A percentile compares a stretch with the other conserved stretches of the same genome.
These are phyloP conservation scores for Procambarus virginalis DNA, from an alignment of 1,140 invertebrate genomes.

Conservation along the genomic window DNA sequence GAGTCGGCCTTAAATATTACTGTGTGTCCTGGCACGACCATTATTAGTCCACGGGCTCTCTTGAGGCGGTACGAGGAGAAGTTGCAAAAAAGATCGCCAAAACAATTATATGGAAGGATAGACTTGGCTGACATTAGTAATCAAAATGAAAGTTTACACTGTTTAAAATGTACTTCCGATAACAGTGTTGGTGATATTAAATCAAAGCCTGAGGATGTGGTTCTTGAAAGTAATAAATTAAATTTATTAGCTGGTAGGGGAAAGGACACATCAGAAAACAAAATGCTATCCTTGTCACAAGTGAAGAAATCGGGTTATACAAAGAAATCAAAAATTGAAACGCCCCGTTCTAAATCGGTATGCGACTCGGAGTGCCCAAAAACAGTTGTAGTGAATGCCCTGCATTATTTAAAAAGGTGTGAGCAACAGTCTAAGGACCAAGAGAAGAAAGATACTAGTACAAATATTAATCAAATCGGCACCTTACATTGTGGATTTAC, in stretches of 20 bases:
- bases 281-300: neutral
- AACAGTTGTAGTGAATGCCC: constrained; percentile 26
- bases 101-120: neutral
- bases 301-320: neutral
- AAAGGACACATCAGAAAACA: neutral
- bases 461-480: neutral
- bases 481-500: neutral
- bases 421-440: constrained; percentile 7
- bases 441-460: neutral
- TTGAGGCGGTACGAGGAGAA: constrained; percentile 22
- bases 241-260: neutral
- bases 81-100: neutral
- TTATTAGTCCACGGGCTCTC: constrained; percentile 28
- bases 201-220: neutral
- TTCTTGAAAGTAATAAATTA: neutral
- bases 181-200: neutral
- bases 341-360: neutral
- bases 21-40: constrained; percentile 14
- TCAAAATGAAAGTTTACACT: neutral
- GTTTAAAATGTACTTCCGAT: neutral
- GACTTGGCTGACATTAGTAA: neutral
- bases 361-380: neutral
- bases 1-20: neutral
- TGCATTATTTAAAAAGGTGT: constrained; percentile 36
- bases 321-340: neutral